Conservation (phyloP, 2,113 vertebrate species). For the Nibea albiflora region DNA sequence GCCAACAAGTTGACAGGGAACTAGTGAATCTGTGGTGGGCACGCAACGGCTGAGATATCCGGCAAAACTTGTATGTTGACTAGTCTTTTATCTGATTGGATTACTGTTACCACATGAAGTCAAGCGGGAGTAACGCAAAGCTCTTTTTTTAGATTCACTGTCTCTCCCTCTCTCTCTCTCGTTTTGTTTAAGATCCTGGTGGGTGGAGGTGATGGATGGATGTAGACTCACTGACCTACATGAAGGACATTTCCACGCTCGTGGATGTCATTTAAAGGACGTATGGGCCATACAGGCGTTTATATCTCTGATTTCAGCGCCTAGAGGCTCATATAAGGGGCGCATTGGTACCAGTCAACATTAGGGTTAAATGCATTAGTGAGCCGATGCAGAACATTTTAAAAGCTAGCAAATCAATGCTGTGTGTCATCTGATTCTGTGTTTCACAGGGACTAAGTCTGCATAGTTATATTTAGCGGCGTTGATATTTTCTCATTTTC, state of each 20-base stretch:
- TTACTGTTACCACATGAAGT: slow-evolving; percentile 63
- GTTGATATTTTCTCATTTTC: neutral
- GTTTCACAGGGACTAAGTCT: neutral
- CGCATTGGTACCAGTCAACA: slow-evolving; percentile 49
- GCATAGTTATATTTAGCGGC: neutral
- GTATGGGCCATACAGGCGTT: slow-evolving; percentile 37
- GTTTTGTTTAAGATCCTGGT: slow-evolving; percentile 44
- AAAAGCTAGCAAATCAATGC: slow-evolving; percentile 54
- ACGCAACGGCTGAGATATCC: slow-evolving; percentile 61
- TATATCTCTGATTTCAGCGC: slow-evolving; percentile 53
- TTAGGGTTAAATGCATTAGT: slow-evolving; percentile 49
- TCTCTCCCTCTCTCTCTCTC: slow-evolving; percentile 4
- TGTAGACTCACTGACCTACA: slow-evolving; percentile 63
- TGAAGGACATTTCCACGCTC: slow-evolving; percentile 51
- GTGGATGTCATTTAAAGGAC: slow-evolving; percentile 40
- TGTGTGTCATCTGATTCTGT: slow-evolving; percentile 12
- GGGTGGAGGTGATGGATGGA: slow-evolving; percentile 60
- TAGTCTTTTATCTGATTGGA: slow-evolving; percentile 77
- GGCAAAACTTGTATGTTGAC: slow-evolving; percentile 68
- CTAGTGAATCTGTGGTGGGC: slow-evolving; percentile 64
- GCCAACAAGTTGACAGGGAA: slow-evolving; percentile 69
- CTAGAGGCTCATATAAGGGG: slow-evolving; percentile 30
- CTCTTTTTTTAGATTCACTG: slow-evolving; percentile 43
- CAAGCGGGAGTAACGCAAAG: slow-evolving; percentile 44
- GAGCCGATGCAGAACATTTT: slow-evolving; percentile 50